Conservation (phyloP, 2,113 vertebrate species). For the Alexandromys fortis region DNA sequence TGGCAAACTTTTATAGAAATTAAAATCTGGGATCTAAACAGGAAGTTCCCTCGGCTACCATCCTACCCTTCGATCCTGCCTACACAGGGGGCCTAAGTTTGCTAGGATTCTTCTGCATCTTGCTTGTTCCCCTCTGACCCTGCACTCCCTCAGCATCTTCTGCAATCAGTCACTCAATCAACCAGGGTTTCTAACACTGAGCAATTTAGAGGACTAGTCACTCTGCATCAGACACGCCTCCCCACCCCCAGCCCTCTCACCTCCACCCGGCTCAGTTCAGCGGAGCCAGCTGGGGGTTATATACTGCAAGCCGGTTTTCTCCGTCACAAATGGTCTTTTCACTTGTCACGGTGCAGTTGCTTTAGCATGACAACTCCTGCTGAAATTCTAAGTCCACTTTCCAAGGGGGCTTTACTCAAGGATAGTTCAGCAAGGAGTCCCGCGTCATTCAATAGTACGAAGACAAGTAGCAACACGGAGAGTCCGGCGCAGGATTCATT, state of each 20-base stretch:
- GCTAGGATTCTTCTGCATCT: background rate
- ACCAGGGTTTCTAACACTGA: background rate
- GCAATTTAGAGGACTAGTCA: background rate
- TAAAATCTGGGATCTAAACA: background rate
- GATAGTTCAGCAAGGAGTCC: conserved; percentile 87
- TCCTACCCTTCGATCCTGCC: background rate
- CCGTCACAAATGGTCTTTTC: conserved; percentile 26
- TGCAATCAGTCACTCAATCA: background rate
- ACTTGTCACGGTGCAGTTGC: background rate
- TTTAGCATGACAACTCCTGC: conserved; percentile 7
- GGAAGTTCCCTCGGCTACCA: background rate
- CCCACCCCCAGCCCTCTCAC: background rate
- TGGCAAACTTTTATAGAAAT: conserved; percentile 21
- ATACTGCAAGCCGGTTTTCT: conserved; percentile 51
- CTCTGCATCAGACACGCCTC: background rate
- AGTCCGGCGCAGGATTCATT: conserved; percentile 87
- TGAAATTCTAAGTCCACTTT: conserved; percentile 51
- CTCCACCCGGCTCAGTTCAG: background rate
- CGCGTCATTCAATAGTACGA: conserved; percentile 88
- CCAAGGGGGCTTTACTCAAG: conserved; percentile 38
- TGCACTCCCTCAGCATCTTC: background rate
- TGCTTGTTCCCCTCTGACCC: background rate
- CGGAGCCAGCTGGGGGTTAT: background rate
- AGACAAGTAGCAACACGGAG: conserved; percentile 89
- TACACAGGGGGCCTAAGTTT: background rate